Evolutionary conservation across 2,888 invertebrate genomes (phyloP).

Genomic region (Choreutis nemorana): DNA sequence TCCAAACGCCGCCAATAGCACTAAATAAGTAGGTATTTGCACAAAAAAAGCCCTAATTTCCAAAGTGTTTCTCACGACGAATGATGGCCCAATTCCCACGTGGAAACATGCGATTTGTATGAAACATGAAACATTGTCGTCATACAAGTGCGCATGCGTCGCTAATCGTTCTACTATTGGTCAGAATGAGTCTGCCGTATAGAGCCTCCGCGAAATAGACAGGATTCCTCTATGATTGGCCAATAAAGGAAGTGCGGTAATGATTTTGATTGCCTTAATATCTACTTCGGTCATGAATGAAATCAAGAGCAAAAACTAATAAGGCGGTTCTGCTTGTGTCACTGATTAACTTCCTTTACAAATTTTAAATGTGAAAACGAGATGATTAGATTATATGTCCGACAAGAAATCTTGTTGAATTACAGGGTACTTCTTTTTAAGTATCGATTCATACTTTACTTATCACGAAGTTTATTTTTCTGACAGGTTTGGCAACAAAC

Average conservation of each 20-base stretch:
- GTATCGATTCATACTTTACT: no score
- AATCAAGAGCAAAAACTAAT: no score
- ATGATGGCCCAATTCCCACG: slow-evolving; percentile 50
- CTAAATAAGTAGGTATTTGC: slow-evolving; percentile 7
- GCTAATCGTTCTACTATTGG: slow-evolving; percentile 40
- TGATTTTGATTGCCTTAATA: not conserved
- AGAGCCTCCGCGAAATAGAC: slow-evolving; percentile 34
- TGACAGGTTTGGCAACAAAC: slow-evolving; percentile 25
- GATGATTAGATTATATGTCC: no score
- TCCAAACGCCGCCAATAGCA: not conserved
- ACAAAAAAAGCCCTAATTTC: slow-evolving; percentile 37
- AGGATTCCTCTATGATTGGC: slow-evolving; percentile 36
- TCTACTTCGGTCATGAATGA: no score
- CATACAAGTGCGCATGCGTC: slow-evolving; percentile 41
- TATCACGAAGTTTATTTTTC: no score
- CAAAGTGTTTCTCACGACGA: slow-evolving; percentile 45
- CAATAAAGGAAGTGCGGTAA: slow-evolving; percentile 18
- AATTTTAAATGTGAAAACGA: no score
- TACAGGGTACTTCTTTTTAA: no score
- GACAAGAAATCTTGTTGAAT: no score
- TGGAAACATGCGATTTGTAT: slow-evolving; percentile 29
- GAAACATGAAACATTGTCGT: slow-evolving; percentile 38
- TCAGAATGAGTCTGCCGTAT: slow-evolving; percentile 25
- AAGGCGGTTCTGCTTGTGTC: no score
- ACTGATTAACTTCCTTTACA: no score